Conservation (phyloP, 2,113 vertebrate genomes). For the Lagopus muta region DNA sequence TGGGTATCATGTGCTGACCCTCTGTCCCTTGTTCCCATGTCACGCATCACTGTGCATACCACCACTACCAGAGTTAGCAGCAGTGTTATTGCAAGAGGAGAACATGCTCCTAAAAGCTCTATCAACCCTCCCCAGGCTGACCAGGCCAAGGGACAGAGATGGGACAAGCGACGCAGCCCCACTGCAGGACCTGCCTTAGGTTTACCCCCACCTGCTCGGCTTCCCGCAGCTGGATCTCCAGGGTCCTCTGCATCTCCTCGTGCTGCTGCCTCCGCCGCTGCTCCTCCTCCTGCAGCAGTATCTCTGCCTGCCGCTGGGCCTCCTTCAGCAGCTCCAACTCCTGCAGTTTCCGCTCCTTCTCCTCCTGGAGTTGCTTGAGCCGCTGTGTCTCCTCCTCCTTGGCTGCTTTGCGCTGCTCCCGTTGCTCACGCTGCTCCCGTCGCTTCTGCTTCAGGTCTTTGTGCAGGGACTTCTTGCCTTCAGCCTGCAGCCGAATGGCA, state of each 20-base stretch:
- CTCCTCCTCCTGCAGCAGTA: constrained; percentile 88
- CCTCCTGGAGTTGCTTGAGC: constrained; percentile 91
- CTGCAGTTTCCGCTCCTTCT: constrained; percentile 89
- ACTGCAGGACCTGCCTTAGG: fast-evolving
- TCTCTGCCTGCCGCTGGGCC: constrained; percentile 89
- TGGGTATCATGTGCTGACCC: not conserved
- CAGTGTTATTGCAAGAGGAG: not conserved
- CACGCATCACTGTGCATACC: not conserved
- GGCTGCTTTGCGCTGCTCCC: constrained; percentile 83
- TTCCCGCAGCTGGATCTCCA: constrained; percentile 89
- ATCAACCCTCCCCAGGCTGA: not conserved
- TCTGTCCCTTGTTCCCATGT: not conserved
- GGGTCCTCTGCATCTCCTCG: constrained; percentile 87
- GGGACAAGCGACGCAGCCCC: fast-evolving
- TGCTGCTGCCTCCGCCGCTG: constrained; percentile 88
- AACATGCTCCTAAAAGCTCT: not conserved
- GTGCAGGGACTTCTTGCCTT: constrained; percentile 91
- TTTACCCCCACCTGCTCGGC: constrained; percentile 86
- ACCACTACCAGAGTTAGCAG: not conserved
- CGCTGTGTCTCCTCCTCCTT: constrained; percentile 91
- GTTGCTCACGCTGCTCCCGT: constrained; percentile 89
- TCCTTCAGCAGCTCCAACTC: constrained; percentile 94
- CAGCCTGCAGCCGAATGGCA: constrained; percentile 88
- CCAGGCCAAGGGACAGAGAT: fast-evolving
- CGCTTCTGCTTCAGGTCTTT: constrained; percentile 93